Evolutionary conservation across 2,797 vertebrate species (phyloP).

Genomic region (Tapera naevia): DNA sequence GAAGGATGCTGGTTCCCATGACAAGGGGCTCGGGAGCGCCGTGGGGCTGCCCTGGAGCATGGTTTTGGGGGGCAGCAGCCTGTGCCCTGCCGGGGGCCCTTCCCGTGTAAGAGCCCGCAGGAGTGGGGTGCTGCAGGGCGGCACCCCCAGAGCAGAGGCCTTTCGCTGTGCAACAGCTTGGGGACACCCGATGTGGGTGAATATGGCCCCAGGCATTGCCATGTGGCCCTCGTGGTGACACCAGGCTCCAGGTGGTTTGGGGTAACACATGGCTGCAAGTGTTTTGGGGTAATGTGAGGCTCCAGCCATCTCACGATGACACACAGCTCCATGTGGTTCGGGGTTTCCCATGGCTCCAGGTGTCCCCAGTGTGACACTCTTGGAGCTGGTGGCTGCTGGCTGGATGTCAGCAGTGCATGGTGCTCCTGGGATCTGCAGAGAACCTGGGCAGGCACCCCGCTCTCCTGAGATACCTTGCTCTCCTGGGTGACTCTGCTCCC

Average conservation of each 20-base stretch:
- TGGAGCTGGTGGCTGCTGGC: not conserved
- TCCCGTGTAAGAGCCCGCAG: not conserved
- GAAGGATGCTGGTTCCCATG: too few relatives aligned
- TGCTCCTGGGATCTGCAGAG: not conserved
- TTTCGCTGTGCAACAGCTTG: fast-evolving
- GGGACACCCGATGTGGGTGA: too few relatives aligned
- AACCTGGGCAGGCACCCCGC: not conserved
- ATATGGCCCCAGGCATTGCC: fast-evolving
- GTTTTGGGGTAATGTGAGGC: not conserved
- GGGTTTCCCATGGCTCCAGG: not conserved
- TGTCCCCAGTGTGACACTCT: fast-evolving
- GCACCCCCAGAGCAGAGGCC: not conserved
- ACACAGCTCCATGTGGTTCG: fast-evolving
- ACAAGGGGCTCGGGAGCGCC: not conserved
- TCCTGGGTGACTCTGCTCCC: too few relatives aligned
- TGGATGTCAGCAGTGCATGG: not conserved
- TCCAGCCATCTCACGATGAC: fast-evolving
- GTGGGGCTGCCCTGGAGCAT: fast-evolving
- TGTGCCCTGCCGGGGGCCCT: not conserved
- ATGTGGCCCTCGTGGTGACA: fast-evolving
- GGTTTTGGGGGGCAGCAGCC: not conserved
- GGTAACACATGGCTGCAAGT: not conserved
- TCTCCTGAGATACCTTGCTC: too few relatives aligned
- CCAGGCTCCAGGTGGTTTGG: not conserved
- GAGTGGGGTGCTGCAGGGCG: not conserved